These are phyloP conservation scores for Hylaeus volcanicus DNA, from an alignment of 1,140 invertebrate species.

Conservation along the genomic window DNA sequence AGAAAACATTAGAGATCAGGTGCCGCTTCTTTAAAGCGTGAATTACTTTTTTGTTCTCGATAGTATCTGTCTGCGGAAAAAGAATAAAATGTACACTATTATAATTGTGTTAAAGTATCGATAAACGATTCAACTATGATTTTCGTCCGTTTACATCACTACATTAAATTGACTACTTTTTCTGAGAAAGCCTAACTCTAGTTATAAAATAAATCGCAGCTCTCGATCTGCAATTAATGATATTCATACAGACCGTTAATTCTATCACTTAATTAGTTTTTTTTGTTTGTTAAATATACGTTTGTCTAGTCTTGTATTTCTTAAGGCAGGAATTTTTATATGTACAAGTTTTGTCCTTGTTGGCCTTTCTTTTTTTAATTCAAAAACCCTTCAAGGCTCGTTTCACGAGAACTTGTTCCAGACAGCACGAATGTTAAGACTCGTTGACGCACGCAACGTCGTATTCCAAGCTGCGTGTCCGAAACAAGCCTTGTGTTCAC, in stretches of 20 bases:
- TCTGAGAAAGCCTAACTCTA: constrained; percentile 63
- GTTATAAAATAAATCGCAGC: constrained; percentile 72
- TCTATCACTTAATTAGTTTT: constrained; percentile 59
- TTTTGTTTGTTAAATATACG: constrained; percentile 59
- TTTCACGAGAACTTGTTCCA: constrained; percentile 42
- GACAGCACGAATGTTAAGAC: constrained; percentile 33
- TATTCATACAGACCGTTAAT: constrained; percentile 66
- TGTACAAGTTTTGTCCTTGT: constrained; percentile 67
- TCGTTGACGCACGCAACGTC: neutral
- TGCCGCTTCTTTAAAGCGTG: constrained; percentile 35
- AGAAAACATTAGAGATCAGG: constrained; percentile 54
- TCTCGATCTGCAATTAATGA: constrained; percentile 63
- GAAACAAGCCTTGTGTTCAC: constrained; percentile 44
- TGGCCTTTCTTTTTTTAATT: constrained; percentile 53
- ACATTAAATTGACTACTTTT: constrained; percentile 73
- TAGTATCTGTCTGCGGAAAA: constrained; percentile 12
- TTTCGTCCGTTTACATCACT: constrained; percentile 50
- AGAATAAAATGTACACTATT: constrained; percentile 33
- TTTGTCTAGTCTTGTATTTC: constrained; percentile 77
- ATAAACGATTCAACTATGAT: constrained; percentile 45
- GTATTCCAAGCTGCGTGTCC: constrained; percentile 25
- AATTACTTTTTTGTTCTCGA: neutral
- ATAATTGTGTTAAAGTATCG: constrained; percentile 25
- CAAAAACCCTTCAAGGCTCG: constrained; percentile 53
- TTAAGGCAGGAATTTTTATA: constrained; percentile 80